Evolutionary conservation across 2,797 vertebrate species (phyloP).

Genomic region (Caiman crocodilus): DNA sequence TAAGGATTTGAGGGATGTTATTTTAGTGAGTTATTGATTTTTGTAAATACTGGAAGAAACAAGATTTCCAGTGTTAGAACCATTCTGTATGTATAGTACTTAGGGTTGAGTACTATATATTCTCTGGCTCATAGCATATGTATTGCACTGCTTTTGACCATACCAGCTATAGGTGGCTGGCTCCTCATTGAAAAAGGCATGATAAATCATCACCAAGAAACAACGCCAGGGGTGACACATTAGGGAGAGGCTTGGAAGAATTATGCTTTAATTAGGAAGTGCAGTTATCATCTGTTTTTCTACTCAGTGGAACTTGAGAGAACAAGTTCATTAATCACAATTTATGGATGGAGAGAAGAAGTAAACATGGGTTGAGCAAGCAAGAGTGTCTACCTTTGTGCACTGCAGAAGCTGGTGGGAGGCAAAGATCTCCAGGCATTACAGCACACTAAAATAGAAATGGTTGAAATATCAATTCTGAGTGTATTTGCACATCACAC

Average conservation of each 20-base stretch:
- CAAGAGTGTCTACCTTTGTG: not conserved
- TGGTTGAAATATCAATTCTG: constrained; percentile 6
- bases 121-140: not conserved
- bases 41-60: not conserved
- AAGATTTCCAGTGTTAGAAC: not conserved
- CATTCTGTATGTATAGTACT: not conserved
- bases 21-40: not conserved
- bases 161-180: not conserved
- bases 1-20: not conserved
- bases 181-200: not conserved
- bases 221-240: not conserved
- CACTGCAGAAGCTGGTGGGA: not conserved
- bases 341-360: not conserved
- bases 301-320: not conserved
- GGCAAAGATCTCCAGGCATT: not conserved
- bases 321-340: not conserved
- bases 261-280: not conserved
- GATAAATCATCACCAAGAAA: no score
- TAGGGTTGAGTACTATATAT: not conserved
- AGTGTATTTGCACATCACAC: not conserved
- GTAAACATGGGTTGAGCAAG: not conserved
- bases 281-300: constrained; percentile 8
- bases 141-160: not conserved
- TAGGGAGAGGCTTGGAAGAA: not conserved
- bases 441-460: constrained; percentile 13